Evolutionary conservation across 2,113 vertebrate genomes (phyloP).

Genomic region (Catharus fuscescens): DNA sequence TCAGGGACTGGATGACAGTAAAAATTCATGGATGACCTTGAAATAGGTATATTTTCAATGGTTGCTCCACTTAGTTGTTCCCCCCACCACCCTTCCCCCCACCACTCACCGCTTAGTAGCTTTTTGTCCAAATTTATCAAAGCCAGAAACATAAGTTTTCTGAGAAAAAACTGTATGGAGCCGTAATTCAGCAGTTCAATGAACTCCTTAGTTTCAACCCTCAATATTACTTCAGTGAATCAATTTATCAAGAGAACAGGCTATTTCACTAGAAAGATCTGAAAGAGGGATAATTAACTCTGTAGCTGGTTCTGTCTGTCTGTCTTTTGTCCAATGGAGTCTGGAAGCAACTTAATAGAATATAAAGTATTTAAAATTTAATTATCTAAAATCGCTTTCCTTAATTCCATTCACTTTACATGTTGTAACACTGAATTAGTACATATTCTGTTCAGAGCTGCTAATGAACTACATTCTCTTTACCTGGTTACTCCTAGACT

Average conservation of each 20-base stretch:
- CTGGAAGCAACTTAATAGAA: conserved; percentile 61
- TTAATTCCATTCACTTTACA: conserved; percentile 62
- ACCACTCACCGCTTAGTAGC: neutral
- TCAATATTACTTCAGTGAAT: conserved; percentile 20
- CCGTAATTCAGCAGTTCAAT: neutral
- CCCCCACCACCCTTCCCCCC: neutral
- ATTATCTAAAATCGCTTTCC: conserved; percentile 62
- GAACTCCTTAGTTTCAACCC: neutral
- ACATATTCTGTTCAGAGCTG: conserved; percentile 44
- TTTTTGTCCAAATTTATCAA: neutral
- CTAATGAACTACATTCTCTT: conserved; percentile 56
- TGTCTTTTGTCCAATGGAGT: conserved; percentile 49
- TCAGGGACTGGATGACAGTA: neutral
- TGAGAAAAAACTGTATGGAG: neutral
- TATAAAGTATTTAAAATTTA: conserved; percentile 55
- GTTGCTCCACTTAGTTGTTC: accelerated
- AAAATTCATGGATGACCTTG: neutral
- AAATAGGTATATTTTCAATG: neutral
- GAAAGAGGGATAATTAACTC: conserved; percentile 64
- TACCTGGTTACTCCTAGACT: conserved; percentile 49
- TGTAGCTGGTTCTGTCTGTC: conserved; percentile 46
- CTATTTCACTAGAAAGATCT: conserved; percentile 50
- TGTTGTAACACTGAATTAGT: conserved; percentile 46
- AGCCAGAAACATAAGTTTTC: neutral
- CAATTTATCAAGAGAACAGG: conserved; percentile 35